Conservation (phyloP, 2,113 vertebrate species). For the Indri indri region DNA sequence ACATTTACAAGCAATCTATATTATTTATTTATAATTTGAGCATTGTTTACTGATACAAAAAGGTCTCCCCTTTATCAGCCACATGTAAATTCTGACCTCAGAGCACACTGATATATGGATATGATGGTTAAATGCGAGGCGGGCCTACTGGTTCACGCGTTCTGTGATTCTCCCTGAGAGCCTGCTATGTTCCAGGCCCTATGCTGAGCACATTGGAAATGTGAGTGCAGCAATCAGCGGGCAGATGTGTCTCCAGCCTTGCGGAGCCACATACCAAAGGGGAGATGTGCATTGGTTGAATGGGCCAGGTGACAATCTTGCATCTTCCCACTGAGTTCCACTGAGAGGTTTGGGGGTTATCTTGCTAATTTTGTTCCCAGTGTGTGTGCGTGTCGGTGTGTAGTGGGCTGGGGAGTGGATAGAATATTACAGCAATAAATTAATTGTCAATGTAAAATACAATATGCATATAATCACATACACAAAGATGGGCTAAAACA, state of each 20-base stretch:
- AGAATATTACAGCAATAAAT: neutral
- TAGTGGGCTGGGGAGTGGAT: neutral
- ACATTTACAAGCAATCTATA: neutral
- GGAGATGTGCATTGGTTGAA: neutral
- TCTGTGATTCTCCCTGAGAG: neutral
- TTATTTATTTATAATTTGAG: neutral
- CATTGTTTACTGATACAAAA: conserved; percentile 12
- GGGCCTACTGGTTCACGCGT: neutral
- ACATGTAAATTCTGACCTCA: neutral
- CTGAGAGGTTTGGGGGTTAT: neutral
- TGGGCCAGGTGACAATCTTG: neutral
- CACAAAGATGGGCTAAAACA: neutral
- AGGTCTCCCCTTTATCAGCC: neutral
- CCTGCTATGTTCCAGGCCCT: neutral
- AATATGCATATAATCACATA: neutral
- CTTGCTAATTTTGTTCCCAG: neutral
- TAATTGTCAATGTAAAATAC: conserved; percentile 5
- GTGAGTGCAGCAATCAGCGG: neutral
- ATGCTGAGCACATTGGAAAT: neutral
- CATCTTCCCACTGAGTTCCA: neutral
- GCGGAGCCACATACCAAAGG: neutral
- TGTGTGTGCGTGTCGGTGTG: neutral
- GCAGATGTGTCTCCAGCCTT: no score
- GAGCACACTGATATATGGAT: neutral
- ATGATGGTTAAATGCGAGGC: neutral